Conservation (phyloP, 2,888 invertebrate species). For the Platycnemis pennipes region DNA sequence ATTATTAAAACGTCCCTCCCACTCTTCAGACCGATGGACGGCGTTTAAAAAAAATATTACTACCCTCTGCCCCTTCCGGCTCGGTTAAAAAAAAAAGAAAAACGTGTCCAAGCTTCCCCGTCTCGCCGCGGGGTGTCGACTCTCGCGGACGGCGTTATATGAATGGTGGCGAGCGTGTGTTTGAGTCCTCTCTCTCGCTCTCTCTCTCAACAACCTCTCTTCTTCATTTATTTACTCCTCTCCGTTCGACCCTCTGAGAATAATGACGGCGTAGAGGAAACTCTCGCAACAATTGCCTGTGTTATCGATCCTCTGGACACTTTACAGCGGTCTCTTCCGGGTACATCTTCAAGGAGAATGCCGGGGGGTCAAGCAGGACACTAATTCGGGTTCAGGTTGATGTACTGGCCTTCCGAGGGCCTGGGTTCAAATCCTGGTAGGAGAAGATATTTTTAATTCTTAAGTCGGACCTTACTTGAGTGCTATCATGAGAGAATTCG, state of each 20-base stretch:
- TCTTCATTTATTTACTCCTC: neutral
- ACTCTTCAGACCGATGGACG: no score
- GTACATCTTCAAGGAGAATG: neutral
- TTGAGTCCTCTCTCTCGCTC: neutral
- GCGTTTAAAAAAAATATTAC: no score
- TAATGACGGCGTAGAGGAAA: neutral
- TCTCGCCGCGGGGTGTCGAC: conserved; percentile 36
- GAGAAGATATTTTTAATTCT: no score
- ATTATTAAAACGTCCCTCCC: no score
- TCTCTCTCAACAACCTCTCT: neutral
- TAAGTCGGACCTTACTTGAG: no score
- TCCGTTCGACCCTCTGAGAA: neutral
- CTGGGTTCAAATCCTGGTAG: no score
- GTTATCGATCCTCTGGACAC: neutral
- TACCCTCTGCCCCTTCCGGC: no score
- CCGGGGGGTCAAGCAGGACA: no score
- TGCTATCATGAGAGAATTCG: no score
- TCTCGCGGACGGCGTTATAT: neutral
- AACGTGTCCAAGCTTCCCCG: neutral
- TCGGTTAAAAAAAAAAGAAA: conserved; percentile 4
- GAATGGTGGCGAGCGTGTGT: neutral
- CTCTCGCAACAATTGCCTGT: no score
- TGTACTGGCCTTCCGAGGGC: no score
- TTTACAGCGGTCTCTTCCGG: neutral
- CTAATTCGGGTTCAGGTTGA: no score